Percentiles rank a stretch among this genome's conserved stretches.
Conservation (phyloP, 2,113 vertebrate genomes). For the Clarias batrachus region DNA sequence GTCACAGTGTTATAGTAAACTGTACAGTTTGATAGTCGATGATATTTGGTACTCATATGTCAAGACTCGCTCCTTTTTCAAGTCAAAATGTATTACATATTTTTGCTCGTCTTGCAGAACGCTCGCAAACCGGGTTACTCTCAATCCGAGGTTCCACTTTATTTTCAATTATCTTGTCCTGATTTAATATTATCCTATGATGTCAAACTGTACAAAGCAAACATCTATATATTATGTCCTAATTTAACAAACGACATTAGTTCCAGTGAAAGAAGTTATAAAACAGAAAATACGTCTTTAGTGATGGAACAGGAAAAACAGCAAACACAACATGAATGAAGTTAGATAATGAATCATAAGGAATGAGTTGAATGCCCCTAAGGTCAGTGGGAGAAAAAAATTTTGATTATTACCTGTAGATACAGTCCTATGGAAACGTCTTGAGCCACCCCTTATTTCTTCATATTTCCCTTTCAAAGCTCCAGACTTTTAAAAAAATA, state of each 20-base stretch:
- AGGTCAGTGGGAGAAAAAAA: not conserved
- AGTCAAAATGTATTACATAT: too few species aligned
- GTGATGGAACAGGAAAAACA: not conserved
- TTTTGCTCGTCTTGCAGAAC: too few species aligned
- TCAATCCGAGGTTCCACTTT: too few species aligned
- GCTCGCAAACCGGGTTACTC: too few species aligned
- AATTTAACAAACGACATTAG: not conserved
- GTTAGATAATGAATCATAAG: not conserved
- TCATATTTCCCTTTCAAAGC: too few species aligned
- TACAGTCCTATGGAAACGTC: not conserved
- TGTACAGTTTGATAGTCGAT: too few species aligned
- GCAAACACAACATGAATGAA: not conserved
- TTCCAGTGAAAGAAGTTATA: not conserved
- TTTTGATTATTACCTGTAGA: not conserved
- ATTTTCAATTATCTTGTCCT: not conserved
- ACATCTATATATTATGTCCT: too few species aligned
- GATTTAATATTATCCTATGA: not conserved
- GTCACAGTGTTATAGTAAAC: too few species aligned
- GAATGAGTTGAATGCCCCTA: not conserved
- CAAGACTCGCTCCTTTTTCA: too few species aligned
- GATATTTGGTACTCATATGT: too few species aligned
- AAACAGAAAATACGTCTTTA: not conserved
- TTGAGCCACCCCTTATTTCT: too few species aligned
- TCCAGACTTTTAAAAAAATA: too few species aligned
- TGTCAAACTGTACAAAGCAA: not conserved